phyloP scores from a whole-genome alignment of 2,113 vertebrate genomes.

The Pterocles burchelli region DNA sequence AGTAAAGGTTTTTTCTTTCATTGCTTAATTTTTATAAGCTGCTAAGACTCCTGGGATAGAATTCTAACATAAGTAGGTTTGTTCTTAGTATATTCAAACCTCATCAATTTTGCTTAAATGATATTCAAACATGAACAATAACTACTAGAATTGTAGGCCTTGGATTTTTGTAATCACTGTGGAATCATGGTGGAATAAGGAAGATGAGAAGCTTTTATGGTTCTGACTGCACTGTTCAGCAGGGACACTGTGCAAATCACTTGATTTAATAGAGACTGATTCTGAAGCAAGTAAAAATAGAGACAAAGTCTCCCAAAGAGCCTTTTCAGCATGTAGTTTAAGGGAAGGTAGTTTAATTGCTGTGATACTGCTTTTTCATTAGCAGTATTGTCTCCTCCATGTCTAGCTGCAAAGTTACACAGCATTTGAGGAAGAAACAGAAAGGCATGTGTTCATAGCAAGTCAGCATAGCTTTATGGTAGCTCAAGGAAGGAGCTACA shows the following conservation, averaged over 20 bases:
- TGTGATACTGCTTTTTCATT: not conserved
- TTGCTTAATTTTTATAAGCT: not conserved
- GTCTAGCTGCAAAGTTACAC: not conserved
- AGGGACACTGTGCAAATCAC: not conserved
- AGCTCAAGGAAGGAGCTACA: not conserved
- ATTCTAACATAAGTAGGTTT: not conserved
- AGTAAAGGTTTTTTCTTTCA: not conserved
- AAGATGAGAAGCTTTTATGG: constrained; percentile 5
- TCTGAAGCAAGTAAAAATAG: constrained; percentile 4
- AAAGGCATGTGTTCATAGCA: not conserved
- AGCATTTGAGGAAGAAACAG: not conserved
- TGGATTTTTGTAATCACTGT: constrained; percentile 7
- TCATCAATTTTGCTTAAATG: constrained; percentile 47
- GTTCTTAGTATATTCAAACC: constrained; percentile 46
- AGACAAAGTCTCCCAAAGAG: not conserved
- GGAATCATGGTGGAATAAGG: constrained; percentile 29
- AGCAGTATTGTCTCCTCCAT: not conserved
- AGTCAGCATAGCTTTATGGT: not conserved
- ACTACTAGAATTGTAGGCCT: constrained; percentile 5
- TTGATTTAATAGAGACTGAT: constrained; percentile 31
- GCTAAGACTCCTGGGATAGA: not conserved
- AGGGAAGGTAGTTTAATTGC: not conserved
- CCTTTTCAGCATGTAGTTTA: not conserved
- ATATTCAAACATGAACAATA: constrained; percentile 52
- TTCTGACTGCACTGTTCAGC: not conserved